Base-by-base conservation (phyloP, 2,797 vertebrate genomes). In the Glyptemys insculpta region DNA sequence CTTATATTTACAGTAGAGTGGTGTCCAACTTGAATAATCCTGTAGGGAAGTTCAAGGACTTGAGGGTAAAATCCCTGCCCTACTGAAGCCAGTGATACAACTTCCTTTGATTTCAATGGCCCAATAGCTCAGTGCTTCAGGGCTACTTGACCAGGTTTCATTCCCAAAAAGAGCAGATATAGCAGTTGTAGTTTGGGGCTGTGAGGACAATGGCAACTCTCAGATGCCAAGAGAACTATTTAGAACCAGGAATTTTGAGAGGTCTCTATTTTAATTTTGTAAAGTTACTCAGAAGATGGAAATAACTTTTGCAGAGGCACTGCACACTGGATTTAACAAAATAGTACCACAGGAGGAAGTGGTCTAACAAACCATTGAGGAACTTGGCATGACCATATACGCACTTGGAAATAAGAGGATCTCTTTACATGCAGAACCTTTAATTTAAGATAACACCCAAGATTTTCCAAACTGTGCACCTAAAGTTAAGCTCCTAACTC, bases 301-400 rank as follows among this genome's bases (percentile, higher is more conserved):
- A 95, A 95, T 87, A 16, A 81, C 65, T 57, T 86, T 91, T 86
- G 49, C 81, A 85, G 52, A 94, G 92, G 59, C 88, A 80, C 50
- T 90, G 92, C 78, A 86, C 53, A 81, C 47, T 72, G 86, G 41
- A 80, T 93, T 95, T 87, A 10, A 88, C 1, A 1, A 87, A 94
- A 93, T 59, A 29, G 21, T 85, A 41, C 41, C 50, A 65, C n/a
- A 92, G 83, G 86, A 91, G 88, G 27, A 88, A 92, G 84, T n/a
- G 23, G 50, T 85, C 89, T 85, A 86, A 91, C 49, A 91, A 91
- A 94, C 41, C 57, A 41, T 15, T 65, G 34, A 54, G 91, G 56
- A 88, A 41, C 8, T 84, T 3, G 0, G 4, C 34, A 15, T 50
- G 56, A 95, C 52, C 1, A 0, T 83, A 81, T 6, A 72, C 12